Conservation (phyloP, 2,113 vertebrate genomes). For the Heterotilapia buettikoferi region DNA sequence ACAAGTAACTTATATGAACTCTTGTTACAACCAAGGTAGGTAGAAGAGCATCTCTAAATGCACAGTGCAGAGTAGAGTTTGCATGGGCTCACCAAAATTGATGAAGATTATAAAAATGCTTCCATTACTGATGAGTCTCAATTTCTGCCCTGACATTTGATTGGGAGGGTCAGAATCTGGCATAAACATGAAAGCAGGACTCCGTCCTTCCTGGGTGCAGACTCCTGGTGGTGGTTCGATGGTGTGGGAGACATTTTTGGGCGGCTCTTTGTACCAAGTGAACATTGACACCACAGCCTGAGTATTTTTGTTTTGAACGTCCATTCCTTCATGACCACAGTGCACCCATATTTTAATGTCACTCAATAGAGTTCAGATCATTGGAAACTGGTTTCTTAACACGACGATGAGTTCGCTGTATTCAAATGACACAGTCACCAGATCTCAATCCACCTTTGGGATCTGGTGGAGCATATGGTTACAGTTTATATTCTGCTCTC, state of each 20-base stretch:
- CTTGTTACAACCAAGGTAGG: background rate
- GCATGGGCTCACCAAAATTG: background rate
- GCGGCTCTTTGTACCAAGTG: background rate
- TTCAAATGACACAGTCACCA: background rate
- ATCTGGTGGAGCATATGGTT: background rate
- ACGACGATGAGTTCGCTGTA: accelerated
- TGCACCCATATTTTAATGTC: background rate
- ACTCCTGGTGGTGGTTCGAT: accelerated
- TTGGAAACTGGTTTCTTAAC: background rate
- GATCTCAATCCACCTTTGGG: background rate
- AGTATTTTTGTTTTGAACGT: background rate
- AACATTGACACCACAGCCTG: background rate
- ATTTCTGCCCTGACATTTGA: accelerated
- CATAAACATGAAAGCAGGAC: background rate
- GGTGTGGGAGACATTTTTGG: background rate
- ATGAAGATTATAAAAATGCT: background rate
- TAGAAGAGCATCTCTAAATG: background rate
- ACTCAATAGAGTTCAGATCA: background rate
- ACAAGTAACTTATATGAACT: background rate
- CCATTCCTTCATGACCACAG: background rate
- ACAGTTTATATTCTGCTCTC: background rate
- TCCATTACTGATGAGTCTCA: background rate
- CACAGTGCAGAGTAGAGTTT: background rate
- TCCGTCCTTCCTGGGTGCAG: background rate
- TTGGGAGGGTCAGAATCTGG: accelerated